Evolutionary conservation across 37 sponge, comb jelly and placozoan species (phyloP).

Genomic region (Cladorhizidae sp.): DNA sequence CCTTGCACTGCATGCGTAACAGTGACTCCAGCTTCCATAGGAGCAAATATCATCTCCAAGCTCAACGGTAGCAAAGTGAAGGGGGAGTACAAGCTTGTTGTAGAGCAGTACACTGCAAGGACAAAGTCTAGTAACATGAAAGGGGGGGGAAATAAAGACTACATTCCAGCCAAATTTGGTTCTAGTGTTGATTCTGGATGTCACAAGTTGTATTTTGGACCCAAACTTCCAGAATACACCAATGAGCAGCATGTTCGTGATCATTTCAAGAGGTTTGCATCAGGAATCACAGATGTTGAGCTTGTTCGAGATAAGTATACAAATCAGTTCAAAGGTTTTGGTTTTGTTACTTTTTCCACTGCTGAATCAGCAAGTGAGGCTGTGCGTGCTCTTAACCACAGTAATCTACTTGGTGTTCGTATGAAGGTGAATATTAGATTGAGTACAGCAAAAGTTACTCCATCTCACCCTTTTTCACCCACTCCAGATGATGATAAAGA

Average conservation of each 20-base stretch:
- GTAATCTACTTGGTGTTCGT: conserved; percentile 5
- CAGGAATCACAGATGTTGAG: neutral
- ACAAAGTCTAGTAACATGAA: neutral
- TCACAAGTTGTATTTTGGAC: neutral
- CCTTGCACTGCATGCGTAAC: neutral
- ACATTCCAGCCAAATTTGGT: neutral
- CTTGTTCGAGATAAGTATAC: conserved; percentile 18
- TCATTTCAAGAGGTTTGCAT: conserved; percentile 15
- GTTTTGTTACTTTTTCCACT: conserved; percentile 22
- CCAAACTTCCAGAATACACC: conserved; percentile 15
- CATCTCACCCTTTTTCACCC: neutral
- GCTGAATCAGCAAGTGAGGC: neutral
- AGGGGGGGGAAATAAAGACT: neutral
- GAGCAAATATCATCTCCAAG: neutral
- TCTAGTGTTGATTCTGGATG: neutral
- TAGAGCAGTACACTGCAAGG: neutral
- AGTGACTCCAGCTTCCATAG: conserved; percentile 12
- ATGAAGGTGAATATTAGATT: neutral
- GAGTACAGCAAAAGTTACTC: neutral
- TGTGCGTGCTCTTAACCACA: neutral
- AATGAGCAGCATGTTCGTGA: conserved; percentile 24
- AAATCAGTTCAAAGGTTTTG: conserved; percentile 24
- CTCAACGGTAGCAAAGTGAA: conserved; percentile 22
- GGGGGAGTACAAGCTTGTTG: conserved; percentile 21
- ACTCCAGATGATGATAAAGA: neutral